These are phyloP conservation scores for Sturnus vulgaris DNA, from an alignment of 2,113 vertebrate species.

Conservation along the genomic window DNA sequence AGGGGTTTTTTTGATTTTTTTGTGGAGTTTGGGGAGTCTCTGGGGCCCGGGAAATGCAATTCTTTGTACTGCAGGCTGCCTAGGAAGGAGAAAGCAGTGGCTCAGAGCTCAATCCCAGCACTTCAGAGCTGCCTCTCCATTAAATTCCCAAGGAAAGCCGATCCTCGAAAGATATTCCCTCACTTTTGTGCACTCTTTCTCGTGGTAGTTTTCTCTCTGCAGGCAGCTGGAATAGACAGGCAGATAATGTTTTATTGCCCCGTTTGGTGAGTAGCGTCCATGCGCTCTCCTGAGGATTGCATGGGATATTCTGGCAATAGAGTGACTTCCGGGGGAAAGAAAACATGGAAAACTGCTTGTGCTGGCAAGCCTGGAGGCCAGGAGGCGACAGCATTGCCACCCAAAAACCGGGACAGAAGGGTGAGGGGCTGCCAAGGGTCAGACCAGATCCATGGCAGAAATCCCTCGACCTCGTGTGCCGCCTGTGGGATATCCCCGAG, in stretches of 20 bases:
- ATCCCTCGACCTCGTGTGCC: accelerated
- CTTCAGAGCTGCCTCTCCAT: neutral
- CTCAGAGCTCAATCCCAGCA: accelerated
- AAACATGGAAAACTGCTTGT: neutral
- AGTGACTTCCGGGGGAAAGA: neutral
- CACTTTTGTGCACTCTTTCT: neutral
- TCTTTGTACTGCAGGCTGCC: neutral
- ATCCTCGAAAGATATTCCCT: accelerated
- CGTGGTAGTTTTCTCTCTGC: neutral
- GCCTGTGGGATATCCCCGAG: accelerated
- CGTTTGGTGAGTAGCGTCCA: accelerated
- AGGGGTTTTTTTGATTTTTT: neutral
- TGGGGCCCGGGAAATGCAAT: neutral
- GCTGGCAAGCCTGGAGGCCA: neutral
- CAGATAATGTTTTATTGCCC: neutral
- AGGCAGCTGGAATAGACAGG: neutral
- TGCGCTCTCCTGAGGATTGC: neutral
- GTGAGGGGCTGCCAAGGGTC: neutral
- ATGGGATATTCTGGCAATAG: neutral
- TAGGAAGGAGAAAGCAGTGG: neutral
- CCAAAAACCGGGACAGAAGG: accelerated
- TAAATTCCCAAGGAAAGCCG: accelerated
- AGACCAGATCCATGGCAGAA: accelerated
- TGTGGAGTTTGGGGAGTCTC: accelerated
- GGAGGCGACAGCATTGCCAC: neutral